Evolutionary conservation across 2,113 vertebrate genomes (phyloP).

Genomic region (Bujurquina vittata): DNA sequence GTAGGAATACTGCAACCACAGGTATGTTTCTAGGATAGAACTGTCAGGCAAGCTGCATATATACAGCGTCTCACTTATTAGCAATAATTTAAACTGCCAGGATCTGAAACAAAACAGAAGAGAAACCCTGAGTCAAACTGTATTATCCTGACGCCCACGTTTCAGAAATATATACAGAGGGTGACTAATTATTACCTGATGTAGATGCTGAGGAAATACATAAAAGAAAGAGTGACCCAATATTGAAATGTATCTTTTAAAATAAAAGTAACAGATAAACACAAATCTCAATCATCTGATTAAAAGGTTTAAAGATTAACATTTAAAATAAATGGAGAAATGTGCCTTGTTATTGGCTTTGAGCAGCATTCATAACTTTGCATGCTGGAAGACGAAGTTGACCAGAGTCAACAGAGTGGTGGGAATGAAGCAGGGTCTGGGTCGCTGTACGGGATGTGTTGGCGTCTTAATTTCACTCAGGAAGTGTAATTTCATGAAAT

Average conservation of each 20-base stretch:
- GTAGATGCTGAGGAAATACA: neutral
- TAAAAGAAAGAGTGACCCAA: no score
- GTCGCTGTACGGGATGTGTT: constrained; percentile 7
- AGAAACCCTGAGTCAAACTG: neutral
- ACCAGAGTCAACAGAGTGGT: neutral
- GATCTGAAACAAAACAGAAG: neutral
- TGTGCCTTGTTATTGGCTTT: neutral
- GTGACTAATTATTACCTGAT: neutral
- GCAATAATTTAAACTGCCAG: accelerated
- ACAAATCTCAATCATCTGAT: neutral
- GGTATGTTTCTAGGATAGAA: neutral
- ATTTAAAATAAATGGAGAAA: neutral
- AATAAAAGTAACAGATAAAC: neutral
- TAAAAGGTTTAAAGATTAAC: neutral
- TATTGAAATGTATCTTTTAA: neutral
- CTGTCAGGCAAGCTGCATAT: neutral
- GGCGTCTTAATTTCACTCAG: neutral
- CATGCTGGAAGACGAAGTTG: neutral
- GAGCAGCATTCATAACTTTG: neutral
- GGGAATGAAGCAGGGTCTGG: neutral
- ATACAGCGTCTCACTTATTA: neutral
- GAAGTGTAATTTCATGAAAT: constrained; percentile 3
- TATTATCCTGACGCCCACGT: neutral
- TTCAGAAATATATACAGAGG: neutral
- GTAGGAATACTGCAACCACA: neutral